A percentile compares a stretch with the other conserved stretches of the same genome.
Conservation (phyloP, 2,888 invertebrate genomes). For the Atrina japonica region DNA sequence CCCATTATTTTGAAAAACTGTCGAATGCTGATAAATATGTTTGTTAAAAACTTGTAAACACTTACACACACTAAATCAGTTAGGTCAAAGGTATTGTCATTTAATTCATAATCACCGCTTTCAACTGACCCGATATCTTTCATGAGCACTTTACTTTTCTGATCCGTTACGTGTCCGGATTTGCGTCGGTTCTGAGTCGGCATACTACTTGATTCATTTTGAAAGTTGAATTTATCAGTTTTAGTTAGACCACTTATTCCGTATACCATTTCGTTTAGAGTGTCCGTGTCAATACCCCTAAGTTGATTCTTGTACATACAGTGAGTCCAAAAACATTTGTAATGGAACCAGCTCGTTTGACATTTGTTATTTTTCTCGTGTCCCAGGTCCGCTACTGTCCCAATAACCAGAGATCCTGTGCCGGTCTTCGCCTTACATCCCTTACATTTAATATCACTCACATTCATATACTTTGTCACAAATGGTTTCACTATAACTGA, state of each 20-base stretch:
- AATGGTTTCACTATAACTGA: slow-evolving; percentile 23
- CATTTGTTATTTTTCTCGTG: slow-evolving; percentile 17
- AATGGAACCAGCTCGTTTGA: slow-evolving; percentile 32
- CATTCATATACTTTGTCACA: slow-evolving; percentile 27
- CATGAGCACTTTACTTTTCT: background rate
- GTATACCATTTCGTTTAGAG: slow-evolving; percentile 34
- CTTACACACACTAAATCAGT: slow-evolving; percentile 32
- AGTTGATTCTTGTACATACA: slow-evolving; percentile 39
- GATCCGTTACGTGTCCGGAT: background rate
- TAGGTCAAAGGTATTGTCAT: slow-evolving; percentile 34
- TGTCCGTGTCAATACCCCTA: slow-evolving; percentile 25
- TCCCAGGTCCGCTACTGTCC: slow-evolving; percentile 22
- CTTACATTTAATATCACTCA: slow-evolving; percentile 20
- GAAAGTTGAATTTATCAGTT: slow-evolving; percentile 32
- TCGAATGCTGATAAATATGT: slow-evolving; percentile 34
- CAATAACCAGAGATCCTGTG: slow-evolving; percentile 12
- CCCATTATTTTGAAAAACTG: slow-evolving; percentile 31
- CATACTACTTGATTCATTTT: slow-evolving; percentile 25
- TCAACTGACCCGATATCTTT: slow-evolving; percentile 27
- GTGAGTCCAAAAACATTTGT: slow-evolving; percentile 38
- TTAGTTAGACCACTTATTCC: slow-evolving; percentile 26
- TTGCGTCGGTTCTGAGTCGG: slow-evolving; percentile 1
- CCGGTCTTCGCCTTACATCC: slow-evolving; percentile 24
- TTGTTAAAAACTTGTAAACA: slow-evolving; percentile 29
- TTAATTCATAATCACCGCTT: slow-evolving; percentile 39